Percentiles rank a stretch among this genome's conserved stretches.
Conservation (phyloP, 2,797 vertebrate species). For the Tapirus indicus region DNA sequence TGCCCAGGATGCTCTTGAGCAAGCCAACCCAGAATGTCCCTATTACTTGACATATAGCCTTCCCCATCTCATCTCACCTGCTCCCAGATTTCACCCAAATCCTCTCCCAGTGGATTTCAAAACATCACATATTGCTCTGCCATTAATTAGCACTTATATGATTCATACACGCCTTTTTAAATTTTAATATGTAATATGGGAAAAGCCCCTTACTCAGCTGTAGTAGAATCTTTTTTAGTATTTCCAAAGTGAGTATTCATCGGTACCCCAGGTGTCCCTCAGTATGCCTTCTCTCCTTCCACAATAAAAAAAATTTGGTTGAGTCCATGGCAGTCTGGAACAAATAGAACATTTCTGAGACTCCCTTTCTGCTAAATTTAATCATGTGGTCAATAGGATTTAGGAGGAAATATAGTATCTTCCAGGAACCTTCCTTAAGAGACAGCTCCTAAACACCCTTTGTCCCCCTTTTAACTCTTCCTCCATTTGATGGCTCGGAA, state of each 20-base stretch:
- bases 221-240: background rate
- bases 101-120: background rate
- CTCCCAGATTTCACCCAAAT: background rate
- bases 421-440: background rate
- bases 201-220: background rate
- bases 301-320: background rate
- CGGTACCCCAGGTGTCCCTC: background rate
- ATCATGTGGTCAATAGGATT: background rate
- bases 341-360: background rate
- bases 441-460: background rate
- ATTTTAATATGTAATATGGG: background rate
- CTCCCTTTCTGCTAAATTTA: background rate
- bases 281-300: background rate
- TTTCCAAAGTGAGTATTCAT: background rate
- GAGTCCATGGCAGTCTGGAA: background rate
- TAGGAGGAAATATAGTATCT: background rate
- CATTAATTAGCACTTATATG: background rate
- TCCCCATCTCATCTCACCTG: background rate
- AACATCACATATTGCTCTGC: background rate
- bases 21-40: background rate
- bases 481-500: background rate
- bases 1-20: background rate
- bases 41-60: background rate
- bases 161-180: background rate
- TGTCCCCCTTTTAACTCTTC: background rate